Evolutionary conservation across 2,888 invertebrate genomes (phyloP).

Genomic region (Amblyjoppa proteus): DNA sequence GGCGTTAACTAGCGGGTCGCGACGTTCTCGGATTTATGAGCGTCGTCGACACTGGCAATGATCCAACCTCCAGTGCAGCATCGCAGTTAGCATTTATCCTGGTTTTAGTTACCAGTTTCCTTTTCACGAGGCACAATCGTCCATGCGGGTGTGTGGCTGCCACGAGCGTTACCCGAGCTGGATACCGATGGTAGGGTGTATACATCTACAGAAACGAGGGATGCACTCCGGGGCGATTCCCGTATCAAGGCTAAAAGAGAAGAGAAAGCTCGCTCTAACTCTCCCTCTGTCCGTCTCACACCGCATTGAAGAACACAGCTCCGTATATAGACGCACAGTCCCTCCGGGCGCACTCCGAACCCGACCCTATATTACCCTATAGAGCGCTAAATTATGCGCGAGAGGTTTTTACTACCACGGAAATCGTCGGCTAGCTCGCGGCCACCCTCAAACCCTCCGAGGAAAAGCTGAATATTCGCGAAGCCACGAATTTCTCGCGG

Average conservation of each 20-base stretch:
- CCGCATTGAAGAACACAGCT: constrained; percentile 11
- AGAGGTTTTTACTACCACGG: constrained; percentile 81
- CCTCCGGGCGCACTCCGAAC: constrained; percentile 31
- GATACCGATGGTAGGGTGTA: neutral
- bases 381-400: constrained; percentile 83
- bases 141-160: constrained; percentile 71
- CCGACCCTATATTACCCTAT: constrained; percentile 79
- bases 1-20: constrained; percentile 75
- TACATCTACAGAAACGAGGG: neutral
- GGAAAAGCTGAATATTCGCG: constrained; percentile 61
- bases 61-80: constrained; percentile 73
- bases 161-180: constrained; percentile 28
- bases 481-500: constrained; percentile 47
- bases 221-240: constrained; percentile 19
- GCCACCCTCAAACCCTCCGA: constrained; percentile 11
- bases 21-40: constrained; percentile 81
- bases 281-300: constrained; percentile 21
- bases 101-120: constrained; percentile 55
- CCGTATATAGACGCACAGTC: constrained; percentile 18
- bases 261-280: constrained; percentile 30
- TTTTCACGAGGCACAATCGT: constrained; percentile 75
- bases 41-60: constrained; percentile 76
- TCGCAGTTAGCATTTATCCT: constrained; percentile 18
- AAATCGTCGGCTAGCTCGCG: constrained; percentile 72
- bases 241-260: constrained; percentile 12